Base-by-base conservation (phyloP, 2,888 invertebrate genomes). In the Chalcosyrphus nemorum region DNA sequence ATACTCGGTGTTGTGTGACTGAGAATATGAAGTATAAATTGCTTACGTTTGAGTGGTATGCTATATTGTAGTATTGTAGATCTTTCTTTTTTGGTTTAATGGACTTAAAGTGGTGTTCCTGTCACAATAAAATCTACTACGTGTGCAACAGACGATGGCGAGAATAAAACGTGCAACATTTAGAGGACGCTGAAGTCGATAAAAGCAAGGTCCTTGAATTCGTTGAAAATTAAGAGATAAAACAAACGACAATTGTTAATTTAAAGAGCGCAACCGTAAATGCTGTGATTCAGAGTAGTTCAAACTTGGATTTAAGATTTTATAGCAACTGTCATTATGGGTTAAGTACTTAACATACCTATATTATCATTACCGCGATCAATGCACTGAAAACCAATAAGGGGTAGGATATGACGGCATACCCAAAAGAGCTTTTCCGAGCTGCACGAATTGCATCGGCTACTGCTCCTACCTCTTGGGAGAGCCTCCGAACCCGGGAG, bases 51-150 rank as follows among this genome's bases (percentile, higher is more conserved):
- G 76, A 76, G 70, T 59, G 43, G 76, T 57, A 43, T 41, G 38
- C 35, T 27, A 47, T 21, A 50, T 57, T 13, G 35, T 61, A 56
- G 57, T 32, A 27, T 17, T 41, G 17, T 35, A 38, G 13, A 27
- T 47, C 63, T 65, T 70, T 63, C 41, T 54, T 21, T 19, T 63
- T 81, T 43, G 59, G 61, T 82, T 82, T 77, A 82, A 82, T 82
- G 72, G 77, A 82, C 82, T 82, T 82, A 72, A 82, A 82, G 65
- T 77, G 77, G 77, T 78, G 77, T 82, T 77, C 59, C 72, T 82
- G 82, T 78, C 77, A 72, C 77, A 82, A 82, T 82, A 77, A 82
- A 82, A 82, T 72, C 52, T 72, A 77, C 77, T 77, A 82, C 82
- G 82, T 81, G 81, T 76, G 81, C 81, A 75, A 76, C 81, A 81